Conservation (phyloP, 2,797 vertebrate species). For the Chrysocyon brachyurus region DNA sequence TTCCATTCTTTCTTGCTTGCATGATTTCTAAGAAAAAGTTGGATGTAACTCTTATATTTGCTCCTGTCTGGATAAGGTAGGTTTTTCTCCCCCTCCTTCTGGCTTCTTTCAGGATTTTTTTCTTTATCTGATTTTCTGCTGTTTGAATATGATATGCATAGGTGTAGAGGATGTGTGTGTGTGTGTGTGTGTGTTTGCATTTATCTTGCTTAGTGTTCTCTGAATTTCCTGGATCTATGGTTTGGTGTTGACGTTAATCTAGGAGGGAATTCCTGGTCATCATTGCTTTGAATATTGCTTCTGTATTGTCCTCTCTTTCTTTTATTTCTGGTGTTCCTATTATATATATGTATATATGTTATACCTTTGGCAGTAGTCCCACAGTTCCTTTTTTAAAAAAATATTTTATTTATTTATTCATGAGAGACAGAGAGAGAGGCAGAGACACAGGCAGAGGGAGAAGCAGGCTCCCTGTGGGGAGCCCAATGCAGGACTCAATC, state of each 20-base stretch:
- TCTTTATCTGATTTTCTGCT: not conserved
- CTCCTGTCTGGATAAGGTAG: not conserved
- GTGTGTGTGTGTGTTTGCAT: too few species aligned
- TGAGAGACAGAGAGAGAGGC: too few species aligned
- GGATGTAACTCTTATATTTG: not conserved
- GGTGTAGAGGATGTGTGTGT: not conserved
- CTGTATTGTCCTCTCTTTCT: not conserved
- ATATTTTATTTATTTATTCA: too few species aligned
- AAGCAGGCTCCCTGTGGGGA: too few species aligned
- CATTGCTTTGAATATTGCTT: not conserved
- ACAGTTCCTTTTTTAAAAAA: too few species aligned
- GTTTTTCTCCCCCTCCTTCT: not conserved
- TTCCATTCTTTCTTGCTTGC: not conserved
- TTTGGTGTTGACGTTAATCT: not conserved
- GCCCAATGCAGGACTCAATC: too few species aligned
- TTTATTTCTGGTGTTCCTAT: not conserved
- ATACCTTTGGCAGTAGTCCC: not conserved
- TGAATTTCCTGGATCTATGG: not conserved
- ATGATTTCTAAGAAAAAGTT: not conserved
- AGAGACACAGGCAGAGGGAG: too few species aligned
- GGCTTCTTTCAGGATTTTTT: not conserved
- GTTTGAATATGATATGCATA: not conserved
- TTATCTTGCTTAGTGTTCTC: not conserved
- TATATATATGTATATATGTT: not conserved
- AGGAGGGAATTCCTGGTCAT: not conserved